Base-by-base conservation (phyloP, 2,113 vertebrate species). In the Cinclus mexicanus region DNA sequence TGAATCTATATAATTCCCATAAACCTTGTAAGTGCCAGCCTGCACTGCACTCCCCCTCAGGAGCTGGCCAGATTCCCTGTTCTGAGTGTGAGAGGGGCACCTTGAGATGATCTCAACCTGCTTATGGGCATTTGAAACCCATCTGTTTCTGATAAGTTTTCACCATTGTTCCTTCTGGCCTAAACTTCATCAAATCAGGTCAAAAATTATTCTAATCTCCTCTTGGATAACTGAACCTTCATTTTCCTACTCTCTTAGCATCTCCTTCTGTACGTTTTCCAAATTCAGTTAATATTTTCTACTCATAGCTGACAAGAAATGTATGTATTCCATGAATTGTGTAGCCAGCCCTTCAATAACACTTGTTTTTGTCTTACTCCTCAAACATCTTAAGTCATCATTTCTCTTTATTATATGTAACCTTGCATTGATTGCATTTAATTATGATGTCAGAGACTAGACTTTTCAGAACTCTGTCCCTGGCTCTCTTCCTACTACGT, bases 21-120 rank as follows among this genome's bases (percentile, higher is more conserved):
- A 37, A 64, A 39, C 13, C 9, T 91, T 8, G 1, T 14, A 55
- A 39, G 21, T 47, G 16, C 23, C 26, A 29, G 23, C 15, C 12
- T 1, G 2, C 20, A 23, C 23, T 2, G 1, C 2, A 1, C 3
- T 83, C 4, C 25, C 13, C 11, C 7, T 28, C 55, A 4, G 2
- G 11, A 71, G 29, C 20, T 42, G 10, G 12, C 1, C 3, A 67
- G 35, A 21, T 26, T 28, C 12, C 14, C 20, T 7, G 2, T 9
- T 57, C 21, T 3, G 3, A 6, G 5, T 20, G 9, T 39, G 21
- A 55, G 53, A 1, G 2, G 31, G 5, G 5, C 17, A 37, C 11
- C 1, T 1, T 61, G 65, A 75, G 28, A 52, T 35, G 15, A 26
- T 44, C 46, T 78, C n/a, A 52, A 2, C 14, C 41, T 85, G 6